Evolutionary conservation across 1,140 invertebrate genomes (phyloP), one percentile per base, ranked within the genome.

Genomic region (Wiebesia pumilae): DNA sequence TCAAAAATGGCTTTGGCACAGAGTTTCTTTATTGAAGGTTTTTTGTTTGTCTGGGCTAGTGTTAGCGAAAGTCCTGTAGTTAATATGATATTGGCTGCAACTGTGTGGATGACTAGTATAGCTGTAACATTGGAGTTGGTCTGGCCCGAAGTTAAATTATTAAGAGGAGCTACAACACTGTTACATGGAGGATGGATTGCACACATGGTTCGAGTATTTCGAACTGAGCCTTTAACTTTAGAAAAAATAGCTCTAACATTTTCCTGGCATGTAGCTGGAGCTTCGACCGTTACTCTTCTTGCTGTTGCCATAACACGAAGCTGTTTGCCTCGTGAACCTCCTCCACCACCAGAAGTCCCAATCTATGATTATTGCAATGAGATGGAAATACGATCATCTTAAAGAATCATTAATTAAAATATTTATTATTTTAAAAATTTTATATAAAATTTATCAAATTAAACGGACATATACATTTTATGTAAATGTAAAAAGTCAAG

Each of bases 171-270:
- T 58, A 89, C 90, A 1, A 93, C 93, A 30, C 83, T 94, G 3
- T 78, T 94, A 14, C 93, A 94, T 81, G 93, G 93, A 40, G 87
- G 88, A 80, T 94, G 93, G 93, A 91, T 93, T 65, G 91, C 92
- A 12, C 93, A 93, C 65, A 91, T 93, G 89, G 90, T 93, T 16
- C 80, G 91, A 80, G 81, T 91, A 35, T 89, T 89, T 80, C 88
- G 86, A 7, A 81, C 83, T 12, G 87, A 89, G 14, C 62, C 83
- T 77, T 58, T 90, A 0, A 65, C 82, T 10, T 35, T 88, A 27
- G 89, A 91, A 67, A 90, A 89, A 88, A 89, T 93, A n/a, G 91
- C 91, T n/a, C 78, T 94, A 0, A 88, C 90, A 30, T 93, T 93
- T 80, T 90, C 93, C 14, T 93, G 92, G 93, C 92, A 94, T 43